Evolutionary conservation across 2,113 vertebrate genomes (phyloP), one percentile per base, ranked within the genome.

Genomic region (Takifugu flavidus): DNA sequence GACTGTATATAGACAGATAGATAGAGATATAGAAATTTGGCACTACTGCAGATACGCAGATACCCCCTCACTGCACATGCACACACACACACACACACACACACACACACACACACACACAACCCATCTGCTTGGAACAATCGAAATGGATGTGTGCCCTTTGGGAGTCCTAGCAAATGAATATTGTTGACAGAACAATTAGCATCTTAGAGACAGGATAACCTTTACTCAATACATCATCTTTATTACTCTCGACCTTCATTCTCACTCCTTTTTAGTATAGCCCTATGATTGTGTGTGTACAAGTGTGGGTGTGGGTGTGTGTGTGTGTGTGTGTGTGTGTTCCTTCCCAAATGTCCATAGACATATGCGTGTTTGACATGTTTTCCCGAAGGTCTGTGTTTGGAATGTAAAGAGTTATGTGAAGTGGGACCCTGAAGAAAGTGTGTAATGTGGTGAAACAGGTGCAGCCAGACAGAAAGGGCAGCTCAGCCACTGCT

Each of bases 161-260:
- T 94, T 94, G 90, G 90, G 85, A 92, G 80, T 73, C 70, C 83
- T 77, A 85, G 85, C 84, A 91, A 93, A 93, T 92, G 86, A 94
- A 93, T 89, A 92, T 80, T 90, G 72, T 90, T 93, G 92, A 92
- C 87, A 92, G 91, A 93, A 92, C 89, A 93, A 94, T 94, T 93
- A 93, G 89, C 93, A 92, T 94, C 93, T 94, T 90, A 88, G 92
- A 92, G 88, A 90, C 80, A 88, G 79, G 83, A 82, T 93, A 92
- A 93, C 93, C 92, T 95, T 94, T 92, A 87, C 86, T 91, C 87
- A 89, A 86, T 87, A 84, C 84, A 90, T 92, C 89, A 88, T 77
- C 86, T 88, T 91, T 94, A 92, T 92, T 92, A 79, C 70, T 86
- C 78, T 59, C 61, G 88, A 92, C 90, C 89, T 88, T 89, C 87